These are phyloP conservation scores for Heloderma charlesbogerti DNA, from an alignment of 2,113 vertebrate species.

Conservation along the genomic window DNA sequence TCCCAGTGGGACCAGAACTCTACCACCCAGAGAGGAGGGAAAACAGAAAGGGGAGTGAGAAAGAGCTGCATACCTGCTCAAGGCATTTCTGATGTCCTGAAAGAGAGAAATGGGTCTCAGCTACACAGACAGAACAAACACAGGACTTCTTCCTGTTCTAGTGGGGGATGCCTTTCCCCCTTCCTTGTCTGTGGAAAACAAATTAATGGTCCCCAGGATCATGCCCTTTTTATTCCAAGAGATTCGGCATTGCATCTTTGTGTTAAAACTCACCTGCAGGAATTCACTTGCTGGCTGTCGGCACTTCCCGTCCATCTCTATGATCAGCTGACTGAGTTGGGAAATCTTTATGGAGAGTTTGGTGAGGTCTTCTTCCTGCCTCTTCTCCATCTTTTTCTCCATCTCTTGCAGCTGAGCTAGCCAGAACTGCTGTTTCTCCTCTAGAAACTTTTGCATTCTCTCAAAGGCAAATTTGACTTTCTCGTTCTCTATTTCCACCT, in stretches of 20 bases:
- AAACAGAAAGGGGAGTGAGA: background rate
- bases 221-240: background rate
- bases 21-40: background rate
- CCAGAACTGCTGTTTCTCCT: background rate
- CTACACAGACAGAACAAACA: background rate
- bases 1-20: background rate
- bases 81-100: background rate
- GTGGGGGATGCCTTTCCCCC: background rate
- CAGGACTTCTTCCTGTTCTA: background rate
- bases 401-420: background rate
- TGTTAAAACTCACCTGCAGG: background rate
- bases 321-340: background rate
- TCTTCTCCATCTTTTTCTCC: background rate
- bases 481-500: background rate
- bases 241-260: no score
- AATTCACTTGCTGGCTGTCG: background rate
- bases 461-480: background rate
- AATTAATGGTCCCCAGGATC: background rate
- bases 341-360: background rate
- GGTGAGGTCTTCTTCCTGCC: background rate
- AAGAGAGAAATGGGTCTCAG: background rate
- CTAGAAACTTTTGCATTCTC: background rate
- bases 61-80: background rate
- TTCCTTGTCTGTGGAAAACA: background rate
- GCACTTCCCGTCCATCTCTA: background rate